These are phyloP conservation scores for Anastrepha obliqua DNA, from an alignment of 1,140 invertebrate species.

Conservation along the genomic window DNA sequence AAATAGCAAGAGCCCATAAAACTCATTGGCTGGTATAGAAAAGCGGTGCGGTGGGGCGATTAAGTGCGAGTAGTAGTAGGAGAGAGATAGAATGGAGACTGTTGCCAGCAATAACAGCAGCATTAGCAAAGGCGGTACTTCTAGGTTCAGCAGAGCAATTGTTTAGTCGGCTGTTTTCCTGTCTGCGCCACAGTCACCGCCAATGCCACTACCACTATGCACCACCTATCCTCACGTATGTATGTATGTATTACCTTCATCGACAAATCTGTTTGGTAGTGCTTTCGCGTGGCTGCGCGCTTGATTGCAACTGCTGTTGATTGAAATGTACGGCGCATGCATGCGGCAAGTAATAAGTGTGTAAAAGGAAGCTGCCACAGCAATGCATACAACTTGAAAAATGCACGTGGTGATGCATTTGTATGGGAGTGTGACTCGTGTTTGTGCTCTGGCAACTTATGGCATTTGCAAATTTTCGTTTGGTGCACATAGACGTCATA, in stretches of 20 bases:
- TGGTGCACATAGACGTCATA: background rate
- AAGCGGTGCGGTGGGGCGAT: no score
- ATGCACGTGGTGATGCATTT: background rate
- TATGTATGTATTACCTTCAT: background rate
- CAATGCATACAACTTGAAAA: background rate
- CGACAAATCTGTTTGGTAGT: background rate
- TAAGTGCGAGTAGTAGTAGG: background rate
- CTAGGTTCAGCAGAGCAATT: slow-evolving; percentile 1
- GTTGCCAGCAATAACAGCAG: background rate
- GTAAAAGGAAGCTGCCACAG: slow-evolving; percentile 27
- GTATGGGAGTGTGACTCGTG: background rate
- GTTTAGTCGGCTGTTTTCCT: background rate
- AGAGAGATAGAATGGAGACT: background rate
- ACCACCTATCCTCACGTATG: background rate
- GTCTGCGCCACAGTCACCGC: slow-evolving; percentile 27
- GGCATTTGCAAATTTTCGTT: slow-evolving; percentile 47
- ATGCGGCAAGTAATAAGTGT: background rate
- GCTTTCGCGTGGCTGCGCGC: slow-evolving; percentile 26
- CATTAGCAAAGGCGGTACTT: background rate
- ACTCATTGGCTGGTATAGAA: background rate
- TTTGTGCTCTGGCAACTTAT: background rate
- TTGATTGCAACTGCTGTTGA: slow-evolving; percentile 50
- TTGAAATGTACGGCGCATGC: background rate
- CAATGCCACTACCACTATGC: background rate
- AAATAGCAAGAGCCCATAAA: slow-evolving; percentile 23